These are phyloP conservation scores for Centruroides vittatus DNA, from an alignment of 1,140 invertebrate genomes.

Conservation along the genomic window DNA sequence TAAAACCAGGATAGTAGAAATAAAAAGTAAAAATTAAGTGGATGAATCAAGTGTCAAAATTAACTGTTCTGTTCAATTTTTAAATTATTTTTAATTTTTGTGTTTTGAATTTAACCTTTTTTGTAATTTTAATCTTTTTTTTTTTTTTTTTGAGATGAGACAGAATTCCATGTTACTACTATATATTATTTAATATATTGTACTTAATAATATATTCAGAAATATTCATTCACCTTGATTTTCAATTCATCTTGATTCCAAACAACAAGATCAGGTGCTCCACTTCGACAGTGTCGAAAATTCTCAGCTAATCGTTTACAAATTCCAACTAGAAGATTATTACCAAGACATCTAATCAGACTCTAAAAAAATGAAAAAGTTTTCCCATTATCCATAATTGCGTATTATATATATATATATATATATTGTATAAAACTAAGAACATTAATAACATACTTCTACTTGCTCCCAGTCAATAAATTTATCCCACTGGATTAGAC, in stretches of 20 bases:
- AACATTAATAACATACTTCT: conserved; percentile 26
- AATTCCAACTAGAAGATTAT: conserved; percentile 37
- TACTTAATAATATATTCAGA: background rate
- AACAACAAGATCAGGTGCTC: conserved; percentile 68
- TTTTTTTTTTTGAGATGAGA: too few relatives aligned
- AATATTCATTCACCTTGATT: conserved; percentile 25
- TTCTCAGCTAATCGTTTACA: conserved; percentile 42
- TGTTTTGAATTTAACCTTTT: too few relatives aligned
- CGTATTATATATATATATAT: too few relatives aligned
- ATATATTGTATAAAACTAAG: too few relatives aligned
- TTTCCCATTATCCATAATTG: too few relatives aligned
- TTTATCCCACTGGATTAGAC: conserved; percentile 37
- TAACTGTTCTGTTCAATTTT: too few relatives aligned
- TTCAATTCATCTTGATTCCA: conserved; percentile 43
- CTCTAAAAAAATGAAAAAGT: conserved; percentile 22
- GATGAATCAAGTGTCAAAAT: too few relatives aligned
- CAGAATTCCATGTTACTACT: background rate
- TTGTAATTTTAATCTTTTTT: too few relatives aligned
- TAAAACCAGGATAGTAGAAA: too few relatives aligned
- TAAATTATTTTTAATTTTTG: too few relatives aligned
- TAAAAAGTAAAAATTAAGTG: too few relatives aligned
- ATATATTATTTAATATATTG: background rate
- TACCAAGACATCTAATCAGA: conserved; percentile 42
- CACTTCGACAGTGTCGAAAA: conserved; percentile 44
- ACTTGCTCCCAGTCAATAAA: conserved; percentile 33